Conservation (phyloP, 2,113 vertebrate genomes). For the Daubentonia madagascariensis region DNA sequence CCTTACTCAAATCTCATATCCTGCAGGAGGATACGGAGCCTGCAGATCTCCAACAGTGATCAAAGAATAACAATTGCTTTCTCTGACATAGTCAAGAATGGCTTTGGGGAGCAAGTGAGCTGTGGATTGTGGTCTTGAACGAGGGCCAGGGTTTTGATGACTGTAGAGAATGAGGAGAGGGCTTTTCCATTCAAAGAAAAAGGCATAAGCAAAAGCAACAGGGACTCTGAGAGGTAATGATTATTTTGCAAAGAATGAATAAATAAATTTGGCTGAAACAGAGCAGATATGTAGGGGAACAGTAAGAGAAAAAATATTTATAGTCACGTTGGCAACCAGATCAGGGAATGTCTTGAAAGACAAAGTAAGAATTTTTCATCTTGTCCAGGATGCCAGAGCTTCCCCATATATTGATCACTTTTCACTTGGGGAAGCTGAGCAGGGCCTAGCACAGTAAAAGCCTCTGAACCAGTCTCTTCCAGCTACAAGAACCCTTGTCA, state of each 20-base stretch:
- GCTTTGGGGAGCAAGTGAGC: neutral
- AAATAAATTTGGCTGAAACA: neutral
- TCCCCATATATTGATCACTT: neutral
- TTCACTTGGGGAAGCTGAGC: neutral
- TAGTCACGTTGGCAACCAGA: neutral
- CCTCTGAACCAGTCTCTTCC: neutral
- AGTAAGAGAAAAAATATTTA: neutral
- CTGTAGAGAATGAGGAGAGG: neutral
- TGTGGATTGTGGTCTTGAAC: neutral
- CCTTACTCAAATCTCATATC: neutral
- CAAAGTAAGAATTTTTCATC: neutral
- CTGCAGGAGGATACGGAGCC: neutral
- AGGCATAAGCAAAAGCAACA: neutral
- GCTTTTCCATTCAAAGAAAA: neutral
- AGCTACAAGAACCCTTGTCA: too few species aligned
- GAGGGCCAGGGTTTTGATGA: neutral
- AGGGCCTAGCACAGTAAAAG: neutral
- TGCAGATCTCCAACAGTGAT: neutral
- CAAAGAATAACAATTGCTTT: neutral
- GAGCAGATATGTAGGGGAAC: neutral
- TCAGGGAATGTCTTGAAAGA: neutral
- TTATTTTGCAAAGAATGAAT: neutral
- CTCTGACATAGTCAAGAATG: neutral
- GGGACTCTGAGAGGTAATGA: neutral
- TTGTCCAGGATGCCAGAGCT: neutral